Evolutionary conservation across 2,113 vertebrate genomes (phyloP).

Genomic region (Cavia porcellus): DNA sequence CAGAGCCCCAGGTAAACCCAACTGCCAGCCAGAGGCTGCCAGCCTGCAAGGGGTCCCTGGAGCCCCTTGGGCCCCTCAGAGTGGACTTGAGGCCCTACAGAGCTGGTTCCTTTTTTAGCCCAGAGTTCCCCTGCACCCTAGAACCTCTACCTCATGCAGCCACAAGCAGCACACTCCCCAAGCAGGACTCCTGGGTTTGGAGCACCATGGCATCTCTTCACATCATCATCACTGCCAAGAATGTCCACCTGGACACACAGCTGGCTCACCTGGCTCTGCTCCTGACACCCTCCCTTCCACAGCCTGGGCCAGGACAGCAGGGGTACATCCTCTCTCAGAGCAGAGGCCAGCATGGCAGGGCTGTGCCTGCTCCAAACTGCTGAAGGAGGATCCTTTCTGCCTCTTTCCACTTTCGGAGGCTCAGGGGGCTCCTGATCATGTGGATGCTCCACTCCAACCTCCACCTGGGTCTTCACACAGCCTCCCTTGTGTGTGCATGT

Average conservation of each 20-base stretch:
- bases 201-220: not conserved
- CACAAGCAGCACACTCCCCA: too few relatives aligned
- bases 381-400: not conserved
- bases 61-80: too few relatives aligned
- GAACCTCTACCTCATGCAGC: not conserved
- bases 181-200: not conserved
- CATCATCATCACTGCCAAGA: too few relatives aligned
- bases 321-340: too few relatives aligned
- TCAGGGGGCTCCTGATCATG: not conserved
- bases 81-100: not conserved
- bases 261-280: not conserved
- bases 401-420: not conserved
- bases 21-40: too few relatives aligned
- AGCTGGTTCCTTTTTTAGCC: not conserved
- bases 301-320: too few relatives aligned
- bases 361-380: too few relatives aligned
- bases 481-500: too few relatives aligned
- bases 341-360: too few relatives aligned
- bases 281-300: too few relatives aligned
- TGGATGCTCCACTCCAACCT: not conserved
- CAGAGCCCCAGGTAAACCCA: not conserved
- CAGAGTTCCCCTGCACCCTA: not conserved
- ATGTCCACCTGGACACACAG: not conserved
- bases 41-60: not conserved
- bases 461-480: not conserved